Evolutionary conservation across 2,888 invertebrate genomes (phyloP).

Genomic region (Lampropteryx suffumata): DNA sequence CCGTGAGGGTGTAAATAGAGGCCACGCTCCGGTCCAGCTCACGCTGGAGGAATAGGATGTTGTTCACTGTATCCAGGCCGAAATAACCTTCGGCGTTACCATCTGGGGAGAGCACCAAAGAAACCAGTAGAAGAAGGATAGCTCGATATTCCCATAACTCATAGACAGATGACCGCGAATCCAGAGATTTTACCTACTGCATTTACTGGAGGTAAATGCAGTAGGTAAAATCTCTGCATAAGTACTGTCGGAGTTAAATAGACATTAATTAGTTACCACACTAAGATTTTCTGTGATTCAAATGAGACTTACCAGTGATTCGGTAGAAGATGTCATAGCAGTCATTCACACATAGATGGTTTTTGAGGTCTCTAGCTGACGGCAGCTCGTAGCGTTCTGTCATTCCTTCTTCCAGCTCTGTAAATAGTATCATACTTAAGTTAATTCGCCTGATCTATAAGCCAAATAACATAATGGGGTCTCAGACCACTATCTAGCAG

Average conservation of each 20-base stretch:
- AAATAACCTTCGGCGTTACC: constrained; percentile 62
- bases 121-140: not conserved
- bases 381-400: constrained; percentile 56
- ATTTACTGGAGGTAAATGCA: too few species aligned
- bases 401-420: constrained; percentile 67
- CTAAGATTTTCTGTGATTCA: too few species aligned
- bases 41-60: constrained; percentile 56
- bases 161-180: too few species aligned
- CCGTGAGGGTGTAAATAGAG: constrained; percentile 58
- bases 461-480: too few species aligned
- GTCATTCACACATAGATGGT: constrained; percentile 62
- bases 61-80: constrained; percentile 54
- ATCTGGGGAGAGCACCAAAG: constrained; percentile 39
- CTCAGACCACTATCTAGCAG: too few species aligned
- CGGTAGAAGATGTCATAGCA: constrained; percentile 70
- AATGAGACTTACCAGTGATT: constrained; percentile 62
- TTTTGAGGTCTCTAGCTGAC: constrained; percentile 71
- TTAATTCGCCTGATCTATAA: too few species aligned
- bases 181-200: too few species aligned
- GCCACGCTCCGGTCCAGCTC: constrained; percentile 71
- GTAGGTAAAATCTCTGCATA: too few species aligned
- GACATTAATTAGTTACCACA: too few species aligned
- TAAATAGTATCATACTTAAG: constrained; percentile 13
- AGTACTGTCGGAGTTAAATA: too few species aligned
- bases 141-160: too few species aligned